Conservation (phyloP, 2,797 vertebrate genomes). For the Protonibea diacanthus region DNA sequence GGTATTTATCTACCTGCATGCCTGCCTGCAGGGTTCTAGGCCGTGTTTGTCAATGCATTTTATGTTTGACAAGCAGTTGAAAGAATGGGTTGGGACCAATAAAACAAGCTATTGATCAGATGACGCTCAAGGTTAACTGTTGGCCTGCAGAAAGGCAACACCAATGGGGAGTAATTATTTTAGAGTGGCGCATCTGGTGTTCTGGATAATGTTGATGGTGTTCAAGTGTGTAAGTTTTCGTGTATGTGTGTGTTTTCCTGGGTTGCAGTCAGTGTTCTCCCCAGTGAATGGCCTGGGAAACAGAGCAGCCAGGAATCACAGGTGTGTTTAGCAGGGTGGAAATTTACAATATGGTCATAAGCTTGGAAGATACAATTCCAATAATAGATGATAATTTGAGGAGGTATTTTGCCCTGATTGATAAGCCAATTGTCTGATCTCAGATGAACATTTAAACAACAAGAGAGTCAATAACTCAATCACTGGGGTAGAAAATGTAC, state of each 20-base stretch:
- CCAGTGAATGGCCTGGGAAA: constrained; percentile 31
- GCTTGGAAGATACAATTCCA: constrained; percentile 38
- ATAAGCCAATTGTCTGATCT: constrained; percentile 33
- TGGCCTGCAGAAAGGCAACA: constrained; percentile 49
- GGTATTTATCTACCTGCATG: constrained; percentile 49
- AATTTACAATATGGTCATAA: constrained; percentile 56
- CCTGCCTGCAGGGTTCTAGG: constrained; percentile 40
- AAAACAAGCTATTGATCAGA: constrained; percentile 75
- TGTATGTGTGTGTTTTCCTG: constrained; percentile 33
- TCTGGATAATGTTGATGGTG: constrained; percentile 61
- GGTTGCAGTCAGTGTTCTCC: constrained; percentile 38
- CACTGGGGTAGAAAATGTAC: constrained; percentile 12
- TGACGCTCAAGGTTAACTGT: constrained; percentile 80
- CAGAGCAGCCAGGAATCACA: constrained; percentile 70
- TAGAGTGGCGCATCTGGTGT: constrained; percentile 73
- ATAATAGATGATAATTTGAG: constrained; percentile 45
- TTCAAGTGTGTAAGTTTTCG: constrained; percentile 42
- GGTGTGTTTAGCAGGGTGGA: constrained; percentile 71
- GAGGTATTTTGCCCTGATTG: constrained; percentile 13
- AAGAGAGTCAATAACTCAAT: constrained; percentile 25
- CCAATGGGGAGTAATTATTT: constrained; percentile 61
- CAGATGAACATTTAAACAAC: constrained; percentile 25
- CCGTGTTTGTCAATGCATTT: constrained; percentile 60
- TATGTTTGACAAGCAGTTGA: constrained; percentile 69
- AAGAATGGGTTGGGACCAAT: constrained; percentile 69